phyloP scores from a whole-genome alignment of 2,888 invertebrate species.

The Thera obeliscata region DNA sequence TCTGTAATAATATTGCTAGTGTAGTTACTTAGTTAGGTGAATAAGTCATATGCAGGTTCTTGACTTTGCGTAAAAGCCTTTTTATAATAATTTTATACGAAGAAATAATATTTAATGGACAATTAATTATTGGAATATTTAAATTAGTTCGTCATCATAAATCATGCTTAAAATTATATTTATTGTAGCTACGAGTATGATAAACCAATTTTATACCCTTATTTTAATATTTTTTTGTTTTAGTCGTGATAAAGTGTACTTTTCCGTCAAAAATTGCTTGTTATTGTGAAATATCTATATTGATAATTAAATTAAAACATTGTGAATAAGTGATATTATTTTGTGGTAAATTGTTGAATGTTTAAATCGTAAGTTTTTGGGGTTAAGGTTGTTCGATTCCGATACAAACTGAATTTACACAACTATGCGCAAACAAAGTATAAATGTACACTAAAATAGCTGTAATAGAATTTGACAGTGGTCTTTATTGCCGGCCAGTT shows the following conservation, averaged over 20 bases:
- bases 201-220: not conserved
- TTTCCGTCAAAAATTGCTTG: conserved; percentile 7
- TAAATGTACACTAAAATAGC: too few species aligned
- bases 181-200: not conserved
- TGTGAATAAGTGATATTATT: conserved; percentile 8
- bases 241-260: not conserved
- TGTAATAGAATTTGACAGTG: too few species aligned
- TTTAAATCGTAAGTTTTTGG: conserved; percentile 22
- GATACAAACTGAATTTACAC: too few species aligned
- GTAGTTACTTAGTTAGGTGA: conserved; percentile 14
- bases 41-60: conserved; percentile 11
- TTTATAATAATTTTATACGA: conserved; percentile 18
- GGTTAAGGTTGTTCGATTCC: too few species aligned
- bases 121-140: too few species aligned
- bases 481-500: too few species aligned
- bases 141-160: too few species aligned
- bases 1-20: conserved; percentile 34
- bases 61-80: conserved; percentile 12
- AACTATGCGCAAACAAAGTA: too few species aligned
- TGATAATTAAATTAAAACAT: conserved; percentile 5
- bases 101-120: not conserved
- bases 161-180: conserved; percentile 9
- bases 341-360: conserved; percentile 9
- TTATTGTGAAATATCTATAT: conserved; percentile 5
- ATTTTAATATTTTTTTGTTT: conserved; percentile 9